Evolutionary conservation across 2,797 vertebrate species (phyloP).

Genomic region (Fundulus diaphanus): DNA sequence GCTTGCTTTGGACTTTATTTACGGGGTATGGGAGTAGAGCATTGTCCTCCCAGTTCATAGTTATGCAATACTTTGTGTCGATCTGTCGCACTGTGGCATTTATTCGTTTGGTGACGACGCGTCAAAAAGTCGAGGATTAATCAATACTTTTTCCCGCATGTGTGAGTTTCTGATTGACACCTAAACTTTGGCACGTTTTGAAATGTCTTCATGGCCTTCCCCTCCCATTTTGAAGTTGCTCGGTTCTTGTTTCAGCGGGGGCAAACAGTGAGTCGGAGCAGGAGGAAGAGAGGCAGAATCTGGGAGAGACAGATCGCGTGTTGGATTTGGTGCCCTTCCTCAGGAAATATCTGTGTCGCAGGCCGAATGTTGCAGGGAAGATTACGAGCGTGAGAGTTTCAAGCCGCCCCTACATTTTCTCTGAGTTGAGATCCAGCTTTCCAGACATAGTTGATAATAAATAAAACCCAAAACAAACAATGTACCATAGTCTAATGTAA

Average conservation of each 20-base stretch:
- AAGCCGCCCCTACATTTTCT: slow-evolving; percentile 38
- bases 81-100: background rate
- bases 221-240: slow-evolving; percentile 16
- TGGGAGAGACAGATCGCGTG: slow-evolving; percentile 63
- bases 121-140: background rate
- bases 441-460: slow-evolving; percentile 11
- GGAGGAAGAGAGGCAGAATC: slow-evolving; percentile 44
- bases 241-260: slow-evolving; percentile 52
- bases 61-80: background rate
- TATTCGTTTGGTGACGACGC: background rate
- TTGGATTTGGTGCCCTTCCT: slow-evolving; percentile 77
- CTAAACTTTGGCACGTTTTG: background rate
- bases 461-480: slow-evolving; percentile 26
- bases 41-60: background rate
- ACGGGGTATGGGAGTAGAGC: background rate
- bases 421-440: slow-evolving; percentile 42
- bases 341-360: slow-evolving; percentile 82
- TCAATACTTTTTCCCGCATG: background rate
- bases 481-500: slow-evolving; percentile 4
- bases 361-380: slow-evolving; percentile 60
- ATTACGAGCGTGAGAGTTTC: slow-evolving; percentile 73
- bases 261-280: slow-evolving; percentile 58
- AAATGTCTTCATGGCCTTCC: slow-evolving; percentile 16
- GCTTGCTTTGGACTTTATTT: background rate
- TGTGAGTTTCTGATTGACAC: background rate